These are phyloP conservation scores for Helarctos malayanus DNA, from an alignment of 2,797 vertebrate species.

Conservation along the genomic window DNA sequence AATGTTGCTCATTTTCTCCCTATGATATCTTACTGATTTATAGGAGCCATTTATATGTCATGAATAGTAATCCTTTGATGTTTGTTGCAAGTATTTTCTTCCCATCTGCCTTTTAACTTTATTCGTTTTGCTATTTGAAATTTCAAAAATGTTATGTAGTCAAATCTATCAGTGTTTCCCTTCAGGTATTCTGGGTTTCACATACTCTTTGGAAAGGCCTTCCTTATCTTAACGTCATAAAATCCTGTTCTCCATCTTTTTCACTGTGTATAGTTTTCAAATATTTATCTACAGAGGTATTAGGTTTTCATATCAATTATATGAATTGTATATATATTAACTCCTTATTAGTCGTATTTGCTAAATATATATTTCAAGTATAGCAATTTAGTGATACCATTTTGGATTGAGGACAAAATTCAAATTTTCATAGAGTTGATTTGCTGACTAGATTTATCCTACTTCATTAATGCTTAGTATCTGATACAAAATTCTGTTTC, in stretches of 20 bases:
- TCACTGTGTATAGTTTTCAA: neutral
- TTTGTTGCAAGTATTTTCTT: neutral
- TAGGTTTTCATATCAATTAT: neutral
- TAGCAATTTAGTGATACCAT: neutral
- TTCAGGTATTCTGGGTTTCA: neutral
- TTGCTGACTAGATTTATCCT: neutral
- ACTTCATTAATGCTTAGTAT: neutral
- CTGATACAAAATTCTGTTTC: neutral
- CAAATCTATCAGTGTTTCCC: neutral
- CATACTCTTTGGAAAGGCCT: neutral
- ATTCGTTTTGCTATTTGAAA: neutral
- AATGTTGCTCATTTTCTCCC: neutral
- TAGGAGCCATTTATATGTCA: neutral
- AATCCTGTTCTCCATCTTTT: neutral
- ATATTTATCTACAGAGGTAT: neutral
- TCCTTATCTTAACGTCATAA: neutral
- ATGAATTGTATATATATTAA: neutral
- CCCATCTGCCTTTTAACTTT: neutral
- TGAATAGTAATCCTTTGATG: neutral
- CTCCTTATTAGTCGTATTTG: neutral
- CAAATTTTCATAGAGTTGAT: neutral
- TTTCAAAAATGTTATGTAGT: neutral
- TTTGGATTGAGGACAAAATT: neutral
- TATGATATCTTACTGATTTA: neutral
- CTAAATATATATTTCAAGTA: neutral